Base-by-base conservation (phyloP, 2,113 vertebrate genomes). In the Murina feae region DNA sequence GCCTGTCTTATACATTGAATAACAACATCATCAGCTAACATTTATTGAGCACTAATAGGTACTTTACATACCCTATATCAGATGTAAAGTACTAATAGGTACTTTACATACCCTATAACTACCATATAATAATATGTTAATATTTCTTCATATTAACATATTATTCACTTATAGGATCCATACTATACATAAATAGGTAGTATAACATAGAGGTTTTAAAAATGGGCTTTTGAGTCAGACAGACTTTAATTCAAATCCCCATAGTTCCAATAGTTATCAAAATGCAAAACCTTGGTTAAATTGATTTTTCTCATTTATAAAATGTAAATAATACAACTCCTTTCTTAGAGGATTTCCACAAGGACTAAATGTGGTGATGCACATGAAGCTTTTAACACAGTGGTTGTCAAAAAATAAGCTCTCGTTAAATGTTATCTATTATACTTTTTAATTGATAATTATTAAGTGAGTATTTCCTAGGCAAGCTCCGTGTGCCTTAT, bases 351-450 rank as follows among this genome's bases (percentile, higher is more conserved):
- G n/a, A 78, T 49, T 87, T 96, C 71, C 86, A 51, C 42, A 23
- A 92, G 25, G 47, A 78, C 85, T 39, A 42, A 51, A 35, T 76
- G 23, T 42, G 28, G 86, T 71, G 55, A 81, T 65, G 18, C 35
- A 39, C 35, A 35, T 69, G 37, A 89, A 89, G 16, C 20, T 86
- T 86, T 89, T 81, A 76, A 44, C 35, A 69, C 39, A 75, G 49
- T 47, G 66, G 39, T 86, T 90, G 37, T 92, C 75, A 92, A 89
- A 82, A 60, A 87, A 51, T 69, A 87, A 51, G 42, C 30, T n/a
- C 10, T 89, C 84, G 42, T 84, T 84, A 89, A 94, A 55, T 84
- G 65, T 79, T 91, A 66, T 37, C 53, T 49, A 58, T 88, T 88
- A 65, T n/a, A 55, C 79, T 32, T 81, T 95, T 86, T 83, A 79